phyloP scores from a whole-genome alignment of 2,797 vertebrate species.

The Sebastes miniatus region DNA sequence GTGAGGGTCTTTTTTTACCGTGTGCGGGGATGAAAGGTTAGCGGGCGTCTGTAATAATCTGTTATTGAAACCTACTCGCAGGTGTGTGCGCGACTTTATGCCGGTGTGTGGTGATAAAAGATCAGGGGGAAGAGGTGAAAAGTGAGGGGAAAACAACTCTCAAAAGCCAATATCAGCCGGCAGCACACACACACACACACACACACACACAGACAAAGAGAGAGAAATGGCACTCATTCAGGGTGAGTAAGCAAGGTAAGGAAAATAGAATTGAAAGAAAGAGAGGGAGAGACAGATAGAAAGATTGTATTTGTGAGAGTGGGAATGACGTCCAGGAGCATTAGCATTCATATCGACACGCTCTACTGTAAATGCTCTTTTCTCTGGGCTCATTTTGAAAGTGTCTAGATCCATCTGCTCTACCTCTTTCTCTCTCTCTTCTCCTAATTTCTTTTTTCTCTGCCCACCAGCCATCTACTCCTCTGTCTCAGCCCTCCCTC shows the following conservation, averaged over 20 bases:
- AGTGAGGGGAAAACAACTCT: conserved; percentile 55
- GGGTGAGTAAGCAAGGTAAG: conserved; percentile 37
- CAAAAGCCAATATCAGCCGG: conserved; percentile 48
- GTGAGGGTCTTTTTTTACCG: neutral
- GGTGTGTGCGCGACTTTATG: conserved; percentile 8
- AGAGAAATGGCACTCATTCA: conserved; percentile 17
- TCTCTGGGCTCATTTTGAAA: conserved; percentile 58
- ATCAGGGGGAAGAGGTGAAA: conserved; percentile 65
- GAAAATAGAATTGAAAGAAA: conserved; percentile 26
- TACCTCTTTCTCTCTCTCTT: conserved; percentile 19
- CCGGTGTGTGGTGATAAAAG: conserved; percentile 43
- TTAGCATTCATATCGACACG: conserved; percentile 56
- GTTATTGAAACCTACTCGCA: conserved; percentile 58
- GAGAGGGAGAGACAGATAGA: neutral
- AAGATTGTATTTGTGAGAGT: conserved; percentile 38
- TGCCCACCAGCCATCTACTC: conserved; percentile 37
- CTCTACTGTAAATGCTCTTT: conserved; percentile 68
- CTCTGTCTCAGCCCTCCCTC: neutral
- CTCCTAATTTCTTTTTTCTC: conserved; percentile 42
- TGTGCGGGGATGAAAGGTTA: conserved; percentile 60
- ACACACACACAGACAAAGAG: neutral
- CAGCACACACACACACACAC: neutral
- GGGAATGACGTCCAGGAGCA: conserved; percentile 26
- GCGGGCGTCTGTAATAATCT: conserved; percentile 60
- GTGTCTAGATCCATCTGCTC: conserved; percentile 57